phyloP scores from a whole-genome alignment of 2,797 vertebrate genomes.

The Chromis chromis region DNA sequence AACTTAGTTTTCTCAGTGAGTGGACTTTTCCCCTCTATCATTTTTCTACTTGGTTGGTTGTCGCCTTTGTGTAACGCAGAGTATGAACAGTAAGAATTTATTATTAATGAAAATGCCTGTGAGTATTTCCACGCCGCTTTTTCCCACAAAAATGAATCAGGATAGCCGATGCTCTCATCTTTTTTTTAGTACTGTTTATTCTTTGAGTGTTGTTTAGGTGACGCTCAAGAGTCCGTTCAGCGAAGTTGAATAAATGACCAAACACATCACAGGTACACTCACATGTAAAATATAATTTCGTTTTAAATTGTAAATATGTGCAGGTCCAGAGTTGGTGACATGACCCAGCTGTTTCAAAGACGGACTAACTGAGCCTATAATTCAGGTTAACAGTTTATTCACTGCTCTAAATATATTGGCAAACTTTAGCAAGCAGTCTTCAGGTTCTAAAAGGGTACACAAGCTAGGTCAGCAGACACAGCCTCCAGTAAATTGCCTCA shows the following conservation, averaged over 20 bases:
- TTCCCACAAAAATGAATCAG: neutral
- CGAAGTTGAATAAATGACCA: too few species aligned
- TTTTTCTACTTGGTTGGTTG: slow-evolving; percentile 31
- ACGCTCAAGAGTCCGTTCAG: slow-evolving; percentile 1
- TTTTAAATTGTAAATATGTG: neutral
- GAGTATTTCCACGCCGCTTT: neutral
- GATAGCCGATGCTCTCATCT: neutral
- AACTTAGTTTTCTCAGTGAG: slow-evolving; percentile 35
- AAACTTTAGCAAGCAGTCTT: neutral
- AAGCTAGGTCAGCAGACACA: neutral
- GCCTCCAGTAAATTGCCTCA: slow-evolving; percentile 16
- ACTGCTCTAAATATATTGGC: neutral
- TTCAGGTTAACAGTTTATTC: slow-evolving; percentile 2
- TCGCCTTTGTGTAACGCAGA: slow-evolving; percentile 28
- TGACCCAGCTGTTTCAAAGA: neutral
- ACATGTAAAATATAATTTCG: too few species aligned
- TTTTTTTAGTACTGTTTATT: neutral
- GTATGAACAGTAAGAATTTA: slow-evolving; percentile 16
- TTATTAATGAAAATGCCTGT: neutral
- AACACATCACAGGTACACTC: too few species aligned
- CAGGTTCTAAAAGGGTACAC: neutral
- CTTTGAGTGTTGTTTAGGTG: neutral
- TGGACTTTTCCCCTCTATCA: slow-evolving; percentile 50
- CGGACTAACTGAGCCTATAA: neutral
- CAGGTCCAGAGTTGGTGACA: neutral